Percentiles rank a stretch among this genome's conserved stretches.
Conservation (phyloP, 2,797 vertebrate species). For the Squalus acanthias region DNA sequence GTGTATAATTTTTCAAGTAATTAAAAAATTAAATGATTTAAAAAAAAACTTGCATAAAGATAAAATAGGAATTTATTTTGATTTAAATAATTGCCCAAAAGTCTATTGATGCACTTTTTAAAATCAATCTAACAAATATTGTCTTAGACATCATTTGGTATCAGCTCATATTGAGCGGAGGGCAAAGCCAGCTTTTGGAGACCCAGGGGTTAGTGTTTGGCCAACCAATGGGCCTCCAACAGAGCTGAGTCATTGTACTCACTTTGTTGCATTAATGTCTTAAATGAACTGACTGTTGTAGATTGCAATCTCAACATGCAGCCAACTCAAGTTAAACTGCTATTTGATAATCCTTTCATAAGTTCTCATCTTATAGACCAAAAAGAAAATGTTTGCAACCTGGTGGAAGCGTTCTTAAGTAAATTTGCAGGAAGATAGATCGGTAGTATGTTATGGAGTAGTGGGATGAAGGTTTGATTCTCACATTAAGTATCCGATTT, state of each 20-base stretch:
- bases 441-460: background rate
- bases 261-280: background rate
- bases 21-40: background rate
- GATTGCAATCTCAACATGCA: background rate
- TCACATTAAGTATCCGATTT: no score
- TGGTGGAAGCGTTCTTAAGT: background rate
- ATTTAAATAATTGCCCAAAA: background rate
- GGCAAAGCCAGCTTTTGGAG: background rate
- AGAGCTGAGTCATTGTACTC: background rate
- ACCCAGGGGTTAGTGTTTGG: background rate
- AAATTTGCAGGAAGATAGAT: background rate
- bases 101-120: background rate
- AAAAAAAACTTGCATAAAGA: background rate
- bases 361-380: background rate
- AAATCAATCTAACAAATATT: background rate
- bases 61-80: background rate
- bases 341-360: background rate
- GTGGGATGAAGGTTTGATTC: no score
- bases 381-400: background rate
- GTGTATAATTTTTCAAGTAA: background rate
- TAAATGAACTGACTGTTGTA: background rate
- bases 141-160: background rate
- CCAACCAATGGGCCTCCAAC: background rate
- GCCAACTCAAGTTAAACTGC: background rate
- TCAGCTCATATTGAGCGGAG: background rate